Evolutionary conservation across 1,140 invertebrate genomes (phyloP), one percentile per base, ranked within the genome.

Genomic region (Globodera ellingtonae): DNA sequence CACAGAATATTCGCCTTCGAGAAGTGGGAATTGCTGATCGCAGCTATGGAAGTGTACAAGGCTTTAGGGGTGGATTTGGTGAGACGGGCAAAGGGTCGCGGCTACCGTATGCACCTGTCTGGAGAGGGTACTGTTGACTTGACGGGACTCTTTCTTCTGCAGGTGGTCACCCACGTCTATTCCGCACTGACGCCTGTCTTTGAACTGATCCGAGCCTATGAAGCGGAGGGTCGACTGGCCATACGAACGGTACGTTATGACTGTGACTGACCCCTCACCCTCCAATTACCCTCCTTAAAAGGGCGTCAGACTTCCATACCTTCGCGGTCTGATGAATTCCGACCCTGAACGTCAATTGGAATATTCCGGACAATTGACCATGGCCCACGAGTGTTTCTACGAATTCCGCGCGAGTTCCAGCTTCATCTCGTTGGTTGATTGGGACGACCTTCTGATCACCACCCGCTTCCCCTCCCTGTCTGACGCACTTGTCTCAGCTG

Each of bases 361-460:
- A 79, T 81, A 72, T 48, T 82, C 79, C 9, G 78, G 78, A 7
- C 78, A 79, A 59, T 46, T 79, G 35, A 47, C 79, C 24, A 67
- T 79, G 73, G 76, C 71, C 44, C 78, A 82, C 44, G 72, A 82
- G 35, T 84, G 83, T 72, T 67, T 84, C 24, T 84, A 79, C 66
- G 84, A 86, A 59, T 84, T 84, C 56, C 59, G 76, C 24, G 84
- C 86, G 46, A 83, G 79, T 52, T 80, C 83, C 10, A 69, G 83
- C 50, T 84, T 84, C 70, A 86, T 84, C 8, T 65, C 81, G 52
- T 67, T 84, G 35, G 47, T 79, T 35, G 83, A 84, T 59, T 84
- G 83, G 83, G 83, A 84, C 59, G 83, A 84, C 66, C 66, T 84
- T 62, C 72, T 84, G 21, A 67, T 82, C 66, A 78, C 76, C 59